These are phyloP conservation scores for Protomyctophum bolini DNA, from an alignment of 2,113 vertebrate genomes.

Conservation along the genomic window DNA sequence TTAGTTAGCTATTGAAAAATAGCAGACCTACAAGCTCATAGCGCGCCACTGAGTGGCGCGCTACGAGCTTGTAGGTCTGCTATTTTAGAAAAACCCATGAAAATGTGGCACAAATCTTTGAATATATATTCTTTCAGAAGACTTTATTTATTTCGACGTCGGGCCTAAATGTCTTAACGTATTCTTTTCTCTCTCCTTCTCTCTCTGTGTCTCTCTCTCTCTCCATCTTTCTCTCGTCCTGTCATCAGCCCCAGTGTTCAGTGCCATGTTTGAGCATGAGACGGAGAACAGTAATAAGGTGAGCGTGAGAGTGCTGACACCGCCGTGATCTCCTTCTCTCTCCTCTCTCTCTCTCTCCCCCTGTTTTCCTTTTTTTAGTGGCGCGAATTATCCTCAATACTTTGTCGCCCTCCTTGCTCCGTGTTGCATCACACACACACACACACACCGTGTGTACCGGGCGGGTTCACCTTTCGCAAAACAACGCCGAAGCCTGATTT, in stretches of 20 bases:
- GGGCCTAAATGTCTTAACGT: too few relatives aligned
- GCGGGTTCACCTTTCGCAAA: neutral
- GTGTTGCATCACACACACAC: constrained; percentile 54
- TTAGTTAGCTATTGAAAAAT: too few relatives aligned
- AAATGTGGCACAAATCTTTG: too few relatives aligned
- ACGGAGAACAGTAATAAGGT: constrained; percentile 95
- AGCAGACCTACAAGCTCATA: too few relatives aligned
- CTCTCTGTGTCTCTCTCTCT: neutral
- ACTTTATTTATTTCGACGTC: too few relatives aligned
- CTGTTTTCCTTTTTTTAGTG: neutral
- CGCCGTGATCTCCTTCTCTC: neutral
- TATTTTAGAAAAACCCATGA: too few relatives aligned
- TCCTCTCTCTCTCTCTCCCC: neutral
- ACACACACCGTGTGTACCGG: too few relatives aligned
- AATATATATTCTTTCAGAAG: too few relatives aligned
- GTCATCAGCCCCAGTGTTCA: constrained; percentile 86
- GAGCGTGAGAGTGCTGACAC: constrained; percentile 52
- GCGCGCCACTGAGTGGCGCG: too few relatives aligned
- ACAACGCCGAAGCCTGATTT: neutral
- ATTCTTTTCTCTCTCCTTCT: neutral
- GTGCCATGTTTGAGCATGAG: constrained; percentile 93
- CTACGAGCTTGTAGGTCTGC: too few relatives aligned
- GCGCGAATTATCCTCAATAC: constrained; percentile 7
- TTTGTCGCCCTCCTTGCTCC: constrained; percentile 39
- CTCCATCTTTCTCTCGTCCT: constrained; percentile 20